phyloP scores from a whole-genome alignment of 2,797 vertebrate species.

The Carduelis carduelis region DNA sequence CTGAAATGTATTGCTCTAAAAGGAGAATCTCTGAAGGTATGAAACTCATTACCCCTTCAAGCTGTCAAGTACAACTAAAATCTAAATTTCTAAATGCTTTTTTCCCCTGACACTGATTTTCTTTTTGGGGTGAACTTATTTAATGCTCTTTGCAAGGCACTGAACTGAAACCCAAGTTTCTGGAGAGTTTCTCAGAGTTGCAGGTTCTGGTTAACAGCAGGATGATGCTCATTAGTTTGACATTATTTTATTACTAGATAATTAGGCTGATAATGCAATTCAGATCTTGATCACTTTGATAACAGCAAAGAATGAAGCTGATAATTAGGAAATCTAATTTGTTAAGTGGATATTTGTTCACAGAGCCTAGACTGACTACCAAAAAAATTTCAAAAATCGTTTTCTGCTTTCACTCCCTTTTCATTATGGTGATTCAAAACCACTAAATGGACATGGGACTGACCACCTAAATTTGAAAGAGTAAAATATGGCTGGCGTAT shows the following conservation, averaged over 20 bases:
- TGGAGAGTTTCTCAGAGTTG: background rate
- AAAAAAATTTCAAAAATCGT: background rate
- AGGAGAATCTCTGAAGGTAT: background rate
- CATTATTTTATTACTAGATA: background rate
- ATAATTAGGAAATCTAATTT: background rate
- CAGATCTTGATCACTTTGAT: slow-evolving; percentile 4
- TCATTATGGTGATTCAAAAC: background rate
- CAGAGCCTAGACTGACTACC: background rate
- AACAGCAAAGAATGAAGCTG: background rate
- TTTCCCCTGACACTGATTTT: background rate
- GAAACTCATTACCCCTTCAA: background rate
- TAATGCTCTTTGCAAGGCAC: background rate
- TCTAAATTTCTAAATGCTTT: background rate
- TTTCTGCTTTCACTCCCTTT: background rate
- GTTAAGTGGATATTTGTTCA: background rate
- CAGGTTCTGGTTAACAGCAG: background rate
- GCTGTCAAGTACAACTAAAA: background rate
- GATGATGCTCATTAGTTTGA: background rate
- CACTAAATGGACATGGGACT: background rate
- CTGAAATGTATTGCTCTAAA: background rate
- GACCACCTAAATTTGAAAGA: background rate
- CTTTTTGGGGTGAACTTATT: background rate
- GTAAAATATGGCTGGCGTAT: accelerated
- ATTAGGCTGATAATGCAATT: slow-evolving; percentile 17
- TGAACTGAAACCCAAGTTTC: background rate